A percentile compares a stretch with the other conserved stretches of the same genome.
Evolutionary conservation across 2,888 invertebrate genomes (phyloP).

Genomic region (Pteria penguin): DNA sequence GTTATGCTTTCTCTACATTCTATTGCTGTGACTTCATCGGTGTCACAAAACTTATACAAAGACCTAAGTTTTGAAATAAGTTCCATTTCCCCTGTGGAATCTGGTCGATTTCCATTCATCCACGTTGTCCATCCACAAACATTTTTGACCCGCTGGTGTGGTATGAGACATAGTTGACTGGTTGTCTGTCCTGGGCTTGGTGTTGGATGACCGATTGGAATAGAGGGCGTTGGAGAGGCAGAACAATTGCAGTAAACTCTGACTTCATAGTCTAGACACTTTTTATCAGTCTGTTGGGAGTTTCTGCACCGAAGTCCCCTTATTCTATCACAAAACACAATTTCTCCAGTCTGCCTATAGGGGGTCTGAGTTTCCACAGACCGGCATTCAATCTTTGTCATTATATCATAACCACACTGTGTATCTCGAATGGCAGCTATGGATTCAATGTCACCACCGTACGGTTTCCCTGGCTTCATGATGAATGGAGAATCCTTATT

Average conservation of each 20-base stretch:
- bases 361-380: conserved; percentile 84
- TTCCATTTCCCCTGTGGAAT: conserved; percentile 73
- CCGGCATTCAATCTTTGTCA: conserved; percentile 86
- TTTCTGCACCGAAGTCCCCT: conserved; percentile 64
- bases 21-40: conserved; percentile 67
- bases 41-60: conserved; percentile 60
- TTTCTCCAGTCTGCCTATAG: conserved; percentile 86
- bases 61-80: conserved; percentile 59
- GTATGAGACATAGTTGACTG: conserved; percentile 52
- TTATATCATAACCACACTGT: conserved; percentile 76
- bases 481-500: conserved; percentile 64
- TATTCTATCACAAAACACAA: conserved; percentile 86
- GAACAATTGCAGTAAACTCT: conserved; percentile 74
- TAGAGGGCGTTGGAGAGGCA: conserved; percentile 48
- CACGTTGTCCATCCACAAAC: conserved; percentile 89
- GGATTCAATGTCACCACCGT: conserved; percentile 74
- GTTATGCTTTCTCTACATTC: conserved; percentile 62
- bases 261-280: conserved; percentile 75
- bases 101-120: conserved; percentile 83
- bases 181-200: conserved; percentile 33
- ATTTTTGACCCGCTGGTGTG: conserved; percentile 37
- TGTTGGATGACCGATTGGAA: conserved; percentile 41
- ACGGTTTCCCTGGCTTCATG: conserved; percentile 42
- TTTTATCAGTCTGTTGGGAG: conserved; percentile 51
- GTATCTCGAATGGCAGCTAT: conserved; percentile 59